Evolutionary conservation across 2,888 invertebrate genomes (phyloP).

Genomic region (Scaptomyza cyrtandrae): DNA sequence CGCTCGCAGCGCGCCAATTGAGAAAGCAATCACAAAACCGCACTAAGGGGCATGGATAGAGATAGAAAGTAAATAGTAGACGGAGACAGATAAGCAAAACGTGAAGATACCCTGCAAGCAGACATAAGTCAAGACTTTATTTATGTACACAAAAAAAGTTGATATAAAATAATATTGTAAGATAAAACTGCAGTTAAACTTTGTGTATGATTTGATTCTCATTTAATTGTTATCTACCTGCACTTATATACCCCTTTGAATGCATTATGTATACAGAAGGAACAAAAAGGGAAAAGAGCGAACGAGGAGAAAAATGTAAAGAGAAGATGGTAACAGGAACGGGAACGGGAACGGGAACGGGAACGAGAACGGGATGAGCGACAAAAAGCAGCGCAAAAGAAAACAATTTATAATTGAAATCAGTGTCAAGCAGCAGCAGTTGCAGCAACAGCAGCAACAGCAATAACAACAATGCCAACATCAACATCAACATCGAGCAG

Average conservation of each 20-base stretch:
- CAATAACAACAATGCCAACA: constrained; percentile 13
- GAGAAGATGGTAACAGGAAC: background rate
- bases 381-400: constrained; percentile 18
- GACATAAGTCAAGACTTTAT: background rate
- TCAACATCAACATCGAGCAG: constrained; percentile 14
- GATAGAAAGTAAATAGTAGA: constrained; percentile 8
- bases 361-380: constrained; percentile 20
- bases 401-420: constrained; percentile 76
- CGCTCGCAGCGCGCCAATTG: constrained; percentile 63
- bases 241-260: constrained; percentile 1
- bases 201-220: background rate
- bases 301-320: background rate
- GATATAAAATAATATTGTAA: background rate
- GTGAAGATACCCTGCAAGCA: constrained; percentile 17
- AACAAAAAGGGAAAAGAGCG: background rate
- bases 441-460: constrained; percentile 24
- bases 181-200: background rate
- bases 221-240: background rate
- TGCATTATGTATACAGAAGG: background rate
- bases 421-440: constrained; percentile 60
- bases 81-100: background rate
- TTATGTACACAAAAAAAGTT: background rate
- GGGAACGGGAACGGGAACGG: constrained; percentile 1
- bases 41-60: constrained; percentile 37
- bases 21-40: constrained; percentile 69